Evolutionary conservation across 2,888 invertebrate species (phyloP).

Genomic region (Hyppa rectilinea): DNA sequence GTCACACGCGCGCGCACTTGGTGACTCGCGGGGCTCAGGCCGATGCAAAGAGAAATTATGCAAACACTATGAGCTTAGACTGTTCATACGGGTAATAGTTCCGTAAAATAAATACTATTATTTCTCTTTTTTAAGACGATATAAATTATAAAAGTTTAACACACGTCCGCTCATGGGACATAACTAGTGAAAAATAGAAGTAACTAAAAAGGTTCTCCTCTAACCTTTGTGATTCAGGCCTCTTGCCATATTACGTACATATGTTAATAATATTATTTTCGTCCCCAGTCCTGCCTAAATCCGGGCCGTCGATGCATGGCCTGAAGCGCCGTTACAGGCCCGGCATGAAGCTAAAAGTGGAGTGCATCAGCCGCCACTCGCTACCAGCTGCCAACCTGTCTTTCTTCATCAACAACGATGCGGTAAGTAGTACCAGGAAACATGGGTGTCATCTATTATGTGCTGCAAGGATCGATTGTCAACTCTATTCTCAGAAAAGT

Average conservation of each 20-base stretch:
- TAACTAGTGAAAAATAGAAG: too few relatives aligned
- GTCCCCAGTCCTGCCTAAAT: slow-evolving; percentile 77
- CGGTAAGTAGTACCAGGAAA: slow-evolving; percentile 71
- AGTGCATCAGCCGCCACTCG: slow-evolving; percentile 82
- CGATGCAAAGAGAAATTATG: too few relatives aligned
- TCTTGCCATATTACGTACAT: background rate
- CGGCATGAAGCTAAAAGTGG: slow-evolving; percentile 83
- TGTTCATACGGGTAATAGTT: too few relatives aligned
- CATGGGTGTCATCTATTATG: background rate
- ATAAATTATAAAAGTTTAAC: too few relatives aligned
- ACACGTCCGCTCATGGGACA: too few relatives aligned
- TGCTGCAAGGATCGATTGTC: background rate
- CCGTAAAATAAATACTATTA: too few relatives aligned
- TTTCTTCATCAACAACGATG: slow-evolving; percentile 85
- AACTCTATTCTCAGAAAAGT: background rate
- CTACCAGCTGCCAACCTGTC: slow-evolving; percentile 85
- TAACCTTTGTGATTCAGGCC: background rate
- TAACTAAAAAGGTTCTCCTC: too few relatives aligned
- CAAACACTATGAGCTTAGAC: too few relatives aligned
- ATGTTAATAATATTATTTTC: background rate
- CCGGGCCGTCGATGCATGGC: slow-evolving; percentile 81
- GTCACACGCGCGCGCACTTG: too few relatives aligned
- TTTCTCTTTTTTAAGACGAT: too few relatives aligned
- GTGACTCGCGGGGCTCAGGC: too few relatives aligned
- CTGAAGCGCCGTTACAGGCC: slow-evolving; percentile 80